These are phyloP conservation scores for Mormyrus hasselquistii DNA, from an alignment of 2,797 vertebrate species.

Conservation along the genomic window DNA sequence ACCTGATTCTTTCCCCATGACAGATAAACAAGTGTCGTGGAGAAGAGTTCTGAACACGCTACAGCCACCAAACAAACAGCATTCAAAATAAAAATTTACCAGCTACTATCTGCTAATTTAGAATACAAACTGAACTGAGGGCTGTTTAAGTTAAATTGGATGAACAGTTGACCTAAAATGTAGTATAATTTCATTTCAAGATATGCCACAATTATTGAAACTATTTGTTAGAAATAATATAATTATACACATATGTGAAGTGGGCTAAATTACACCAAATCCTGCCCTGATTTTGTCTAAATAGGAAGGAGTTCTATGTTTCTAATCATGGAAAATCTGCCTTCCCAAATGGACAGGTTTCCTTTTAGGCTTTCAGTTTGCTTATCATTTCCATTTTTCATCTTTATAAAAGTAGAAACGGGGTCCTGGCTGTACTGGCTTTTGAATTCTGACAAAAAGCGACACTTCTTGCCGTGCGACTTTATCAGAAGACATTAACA, in stretches of 20 bases:
- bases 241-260: neutral
- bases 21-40: neutral
- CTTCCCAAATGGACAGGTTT: neutral
- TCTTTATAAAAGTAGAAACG: neutral
- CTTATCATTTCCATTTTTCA: neutral
- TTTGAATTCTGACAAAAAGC: constrained; percentile 2
- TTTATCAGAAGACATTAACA: neutral
- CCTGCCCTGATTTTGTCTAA: neutral
- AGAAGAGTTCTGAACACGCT: neutral
- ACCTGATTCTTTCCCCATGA: neutral
- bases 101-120: neutral
- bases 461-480: neutral
- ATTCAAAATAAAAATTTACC: neutral
- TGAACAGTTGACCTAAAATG: neutral
- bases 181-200: neutral
- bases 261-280: neutral
- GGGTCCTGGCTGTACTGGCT: neutral
- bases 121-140: neutral
- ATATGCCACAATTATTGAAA: neutral
- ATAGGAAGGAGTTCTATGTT: neutral
- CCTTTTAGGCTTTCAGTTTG: neutral
- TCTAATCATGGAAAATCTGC: neutral
- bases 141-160: neutral
- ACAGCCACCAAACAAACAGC: neutral
- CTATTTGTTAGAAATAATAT: neutral